Percentiles rank a stretch among this genome's conserved stretches.
phyloP scores from a whole-genome alignment of 2,113 vertebrate species.

The Lota lota region DNA sequence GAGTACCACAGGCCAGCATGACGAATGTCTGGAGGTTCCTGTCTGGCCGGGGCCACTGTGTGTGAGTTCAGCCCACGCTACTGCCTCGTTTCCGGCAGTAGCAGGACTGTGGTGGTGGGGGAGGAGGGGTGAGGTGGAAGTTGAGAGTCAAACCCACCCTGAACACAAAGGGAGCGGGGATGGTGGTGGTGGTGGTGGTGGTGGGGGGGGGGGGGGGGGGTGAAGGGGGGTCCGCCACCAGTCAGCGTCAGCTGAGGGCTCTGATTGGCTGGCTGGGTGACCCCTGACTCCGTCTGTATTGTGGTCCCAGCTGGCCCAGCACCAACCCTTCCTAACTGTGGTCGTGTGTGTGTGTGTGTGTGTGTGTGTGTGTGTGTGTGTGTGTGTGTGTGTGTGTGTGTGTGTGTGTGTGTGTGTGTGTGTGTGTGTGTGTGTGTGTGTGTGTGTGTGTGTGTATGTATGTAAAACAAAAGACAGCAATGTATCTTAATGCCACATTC shows the following conservation, averaged over 20 bases:
- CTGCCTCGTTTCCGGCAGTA: slow-evolving; percentile 14
- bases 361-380: slow-evolving; percentile 23
- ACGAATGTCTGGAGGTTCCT: neutral
- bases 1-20: neutral
- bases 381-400: slow-evolving; percentile 14
- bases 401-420: neutral
- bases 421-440: slow-evolving; percentile 6
- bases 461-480: neutral
- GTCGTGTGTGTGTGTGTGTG: neutral
- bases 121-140: slow-evolving; percentile 45
- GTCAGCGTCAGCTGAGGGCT: slow-evolving; percentile 27
- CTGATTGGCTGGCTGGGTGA: slow-evolving; percentile 66
- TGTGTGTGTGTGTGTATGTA: slow-evolving; percentile 29
- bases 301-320: slow-evolving; percentile 57
- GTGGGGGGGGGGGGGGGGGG: too few relatives aligned
- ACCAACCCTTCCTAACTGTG: slow-evolving; percentile 25
- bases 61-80: slow-evolving; percentile 18
- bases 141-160: slow-evolving; percentile 68
- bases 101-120: slow-evolving; percentile 8
- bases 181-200: too few relatives aligned
- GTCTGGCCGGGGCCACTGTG: slow-evolving; percentile 1
- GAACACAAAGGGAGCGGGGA: slow-evolving; percentile 56
- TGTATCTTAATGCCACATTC: neutral
- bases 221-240: slow-evolving; percentile 37
- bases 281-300: slow-evolving; percentile 62